phyloP scores from a whole-genome alignment of 2,113 vertebrate species.

The Semnopithecus entellus region DNA sequence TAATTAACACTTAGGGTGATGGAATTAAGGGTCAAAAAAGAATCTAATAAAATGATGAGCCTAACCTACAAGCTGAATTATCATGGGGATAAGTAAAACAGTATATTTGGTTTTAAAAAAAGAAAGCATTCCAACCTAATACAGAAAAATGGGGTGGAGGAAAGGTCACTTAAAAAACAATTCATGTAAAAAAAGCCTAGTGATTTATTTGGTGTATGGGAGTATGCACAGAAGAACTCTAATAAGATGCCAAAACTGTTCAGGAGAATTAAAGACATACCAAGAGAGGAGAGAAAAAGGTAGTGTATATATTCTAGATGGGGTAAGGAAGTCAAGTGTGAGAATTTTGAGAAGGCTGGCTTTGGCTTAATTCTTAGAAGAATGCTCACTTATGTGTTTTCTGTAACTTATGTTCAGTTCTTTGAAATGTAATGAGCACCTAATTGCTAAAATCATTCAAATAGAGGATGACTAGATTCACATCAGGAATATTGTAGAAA shows the following conservation, averaged over 20 bases:
- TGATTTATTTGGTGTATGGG: not conserved
- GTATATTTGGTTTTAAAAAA: not conserved
- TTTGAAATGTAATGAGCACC: not conserved
- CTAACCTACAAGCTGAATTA: not conserved
- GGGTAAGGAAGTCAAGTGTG: not conserved
- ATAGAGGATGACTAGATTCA: not conserved
- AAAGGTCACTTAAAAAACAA: not conserved
- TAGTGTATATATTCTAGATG: not conserved
- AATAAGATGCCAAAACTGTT: not conserved
- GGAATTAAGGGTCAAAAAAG: not conserved
- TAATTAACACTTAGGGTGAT: slow-evolving; percentile 25
- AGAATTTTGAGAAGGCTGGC: not conserved
- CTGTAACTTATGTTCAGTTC: not conserved
- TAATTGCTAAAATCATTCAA: not conserved
- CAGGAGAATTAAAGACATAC: not conserved
- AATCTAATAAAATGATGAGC: slow-evolving; percentile 4
- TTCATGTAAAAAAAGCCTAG: not conserved
- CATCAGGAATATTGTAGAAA: not conserved
- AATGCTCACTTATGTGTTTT: not conserved
- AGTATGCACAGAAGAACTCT: accelerated
- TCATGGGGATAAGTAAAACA: not conserved
- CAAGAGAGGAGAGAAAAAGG: not conserved
- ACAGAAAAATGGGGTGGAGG: not conserved
- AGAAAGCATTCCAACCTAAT: not conserved
- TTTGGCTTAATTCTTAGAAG: not conserved